phyloP scores from a whole-genome alignment of 2,888 invertebrate species.

The Ernsta delagoae region DNA sequence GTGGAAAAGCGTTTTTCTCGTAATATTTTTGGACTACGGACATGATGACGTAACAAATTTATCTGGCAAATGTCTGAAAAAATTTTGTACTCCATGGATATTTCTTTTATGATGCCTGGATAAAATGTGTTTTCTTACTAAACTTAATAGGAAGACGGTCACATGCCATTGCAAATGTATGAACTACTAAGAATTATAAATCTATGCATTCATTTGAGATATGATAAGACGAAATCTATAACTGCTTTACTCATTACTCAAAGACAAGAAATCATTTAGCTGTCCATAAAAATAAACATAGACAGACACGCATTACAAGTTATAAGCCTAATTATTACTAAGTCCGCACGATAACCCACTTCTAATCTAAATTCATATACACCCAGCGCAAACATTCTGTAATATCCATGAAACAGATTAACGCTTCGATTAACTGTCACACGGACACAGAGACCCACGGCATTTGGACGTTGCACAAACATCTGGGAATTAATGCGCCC shows the following conservation, averaged over 20 bases:
- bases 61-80: neutral
- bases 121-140: neutral
- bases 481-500: slow-evolving; percentile 18
- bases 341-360: neutral
- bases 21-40: neutral
- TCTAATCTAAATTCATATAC: neutral
- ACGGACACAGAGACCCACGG: neutral
- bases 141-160: too few relatives aligned
- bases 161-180: too few relatives aligned
- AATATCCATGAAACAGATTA: slow-evolving; percentile 3
- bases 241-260: neutral
- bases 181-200: too few relatives aligned
- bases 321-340: neutral
- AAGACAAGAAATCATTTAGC: neutral
- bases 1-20: neutral
- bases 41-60: neutral
- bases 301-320: neutral
- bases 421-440: slow-evolving; percentile 3
- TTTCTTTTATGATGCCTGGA: neutral
- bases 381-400: neutral
- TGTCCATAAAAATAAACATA: neutral
- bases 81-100: neutral
- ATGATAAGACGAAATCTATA: too few relatives aligned
- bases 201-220: too few relatives aligned
- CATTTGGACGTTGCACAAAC: slow-evolving; percentile 22